Evolutionary conservation across 2,113 vertebrate species (phyloP).

Genomic region (Setophaga kirtlandii): DNA sequence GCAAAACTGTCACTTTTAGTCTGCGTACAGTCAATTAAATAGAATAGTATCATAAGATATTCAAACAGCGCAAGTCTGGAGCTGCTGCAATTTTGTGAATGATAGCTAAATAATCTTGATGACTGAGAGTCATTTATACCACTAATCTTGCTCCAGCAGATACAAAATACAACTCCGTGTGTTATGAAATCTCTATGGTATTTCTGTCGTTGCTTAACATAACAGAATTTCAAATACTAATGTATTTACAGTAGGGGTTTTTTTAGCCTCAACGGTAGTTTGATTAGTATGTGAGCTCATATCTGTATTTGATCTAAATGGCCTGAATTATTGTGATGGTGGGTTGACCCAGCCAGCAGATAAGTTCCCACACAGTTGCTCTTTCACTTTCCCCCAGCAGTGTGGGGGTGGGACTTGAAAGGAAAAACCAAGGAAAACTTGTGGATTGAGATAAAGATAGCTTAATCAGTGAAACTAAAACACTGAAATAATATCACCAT

Average conservation of each 20-base stretch:
- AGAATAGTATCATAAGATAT: not conserved
- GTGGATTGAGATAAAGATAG: not conserved
- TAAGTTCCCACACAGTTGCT: not conserved
- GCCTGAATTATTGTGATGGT: not conserved
- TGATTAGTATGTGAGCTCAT: not conserved
- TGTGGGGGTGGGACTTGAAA: not conserved
- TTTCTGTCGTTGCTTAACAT: not conserved
- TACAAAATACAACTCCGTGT: slow-evolving; percentile 20
- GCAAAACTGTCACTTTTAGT: slow-evolving; percentile 27
- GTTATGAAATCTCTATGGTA: not conserved
- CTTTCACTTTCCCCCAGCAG: not conserved
- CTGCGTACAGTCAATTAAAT: slow-evolving; percentile 8
- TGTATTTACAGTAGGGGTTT: not conserved
- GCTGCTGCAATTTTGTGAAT: not conserved
- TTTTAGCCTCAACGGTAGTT: not conserved
- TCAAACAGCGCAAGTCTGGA: not conserved
- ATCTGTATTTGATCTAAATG: not conserved
- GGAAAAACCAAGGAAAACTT: not conserved
- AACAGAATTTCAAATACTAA: not conserved
- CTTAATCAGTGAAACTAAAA: not conserved
- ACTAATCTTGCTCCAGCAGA: not conserved
- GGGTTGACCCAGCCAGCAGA: not conserved
- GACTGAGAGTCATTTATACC: not conserved
- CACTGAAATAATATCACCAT: not conserved
- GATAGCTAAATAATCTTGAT: slow-evolving; percentile 34